Evolutionary conservation across 2,113 vertebrate species (phyloP).

Genomic region (Furnarius figulus): DNA sequence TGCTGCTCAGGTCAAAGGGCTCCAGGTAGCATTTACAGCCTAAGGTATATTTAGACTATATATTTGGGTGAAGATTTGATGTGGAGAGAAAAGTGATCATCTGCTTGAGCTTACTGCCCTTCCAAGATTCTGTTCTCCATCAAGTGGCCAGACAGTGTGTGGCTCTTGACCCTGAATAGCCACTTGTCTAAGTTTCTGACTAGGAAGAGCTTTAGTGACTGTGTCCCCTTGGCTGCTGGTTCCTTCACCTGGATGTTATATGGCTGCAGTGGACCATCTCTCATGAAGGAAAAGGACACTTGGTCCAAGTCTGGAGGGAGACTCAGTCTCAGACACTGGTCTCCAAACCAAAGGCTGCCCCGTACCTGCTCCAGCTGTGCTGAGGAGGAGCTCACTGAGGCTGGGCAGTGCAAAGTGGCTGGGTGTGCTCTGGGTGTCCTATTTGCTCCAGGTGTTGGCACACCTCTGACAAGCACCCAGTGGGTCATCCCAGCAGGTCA

Average conservation of each 20-base stretch:
- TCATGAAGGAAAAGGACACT: fast-evolving
- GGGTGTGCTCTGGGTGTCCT: not conserved
- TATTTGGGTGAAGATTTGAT: not conserved
- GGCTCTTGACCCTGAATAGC: not conserved
- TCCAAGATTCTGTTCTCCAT: fast-evolving
- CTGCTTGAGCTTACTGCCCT: not conserved
- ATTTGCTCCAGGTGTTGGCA: not conserved
- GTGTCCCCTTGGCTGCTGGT: not conserved
- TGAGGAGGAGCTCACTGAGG: not conserved
- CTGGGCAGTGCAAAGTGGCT: not conserved
- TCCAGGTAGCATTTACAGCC: not conserved
- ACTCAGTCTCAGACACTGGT: not conserved
- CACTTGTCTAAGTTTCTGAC: not conserved
- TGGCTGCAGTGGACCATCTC: not conserved
- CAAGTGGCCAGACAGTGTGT: not conserved
- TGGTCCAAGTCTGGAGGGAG: not conserved
- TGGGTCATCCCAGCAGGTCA: not conserved
- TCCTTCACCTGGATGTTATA: fast-evolving
- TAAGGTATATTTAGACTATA: not conserved
- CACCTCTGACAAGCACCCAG: fast-evolving
- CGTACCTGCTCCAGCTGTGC: not conserved
- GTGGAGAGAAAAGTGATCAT: not conserved
- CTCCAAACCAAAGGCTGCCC: not conserved
- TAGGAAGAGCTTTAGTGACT: not conserved
- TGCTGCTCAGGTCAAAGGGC: not conserved